phyloP scores from a whole-genome alignment of 2,888 invertebrate genomes.

The Thalpophila matura region DNA sequence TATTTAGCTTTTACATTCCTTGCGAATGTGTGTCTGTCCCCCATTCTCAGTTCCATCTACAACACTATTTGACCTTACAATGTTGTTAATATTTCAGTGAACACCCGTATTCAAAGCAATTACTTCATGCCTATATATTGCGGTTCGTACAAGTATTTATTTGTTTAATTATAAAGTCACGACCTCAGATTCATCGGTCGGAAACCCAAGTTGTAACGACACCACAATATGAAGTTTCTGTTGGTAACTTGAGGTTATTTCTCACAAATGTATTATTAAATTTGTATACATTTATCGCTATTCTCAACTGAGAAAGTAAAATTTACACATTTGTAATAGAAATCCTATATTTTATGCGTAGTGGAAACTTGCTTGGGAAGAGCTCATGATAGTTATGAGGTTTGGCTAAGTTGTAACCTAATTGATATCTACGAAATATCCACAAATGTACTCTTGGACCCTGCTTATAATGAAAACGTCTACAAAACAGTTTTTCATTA shows the following conservation, averaged over 20 bases:
- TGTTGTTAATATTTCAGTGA: constrained; percentile 38
- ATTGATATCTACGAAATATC: too few species aligned
- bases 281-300: constrained; percentile 36
- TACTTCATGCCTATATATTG: constrained; percentile 20
- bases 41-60: neutral
- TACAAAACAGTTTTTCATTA: too few species aligned
- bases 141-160: constrained; percentile 37
- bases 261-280: constrained; percentile 37
- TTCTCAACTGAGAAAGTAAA: constrained; percentile 39
- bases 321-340: constrained; percentile 37
- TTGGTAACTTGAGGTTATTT: constrained; percentile 12
- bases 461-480: too few species aligned
- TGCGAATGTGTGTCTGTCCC: too few species aligned
- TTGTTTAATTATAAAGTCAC: constrained; percentile 46
- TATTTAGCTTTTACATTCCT: neutral
- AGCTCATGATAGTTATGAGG: neutral
- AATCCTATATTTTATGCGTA: constrained; percentile 32
- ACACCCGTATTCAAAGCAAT: constrained; percentile 31
- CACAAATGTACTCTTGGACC: too few species aligned
- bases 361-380: neutral
- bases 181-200: constrained; percentile 16
- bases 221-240: constrained; percentile 25
- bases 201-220: constrained; percentile 26
- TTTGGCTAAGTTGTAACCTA: neutral
- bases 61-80: constrained; percentile 15